Evolutionary conservation across 2,113 vertebrate species (phyloP).

Genomic region (Callorhinus ursinus): DNA sequence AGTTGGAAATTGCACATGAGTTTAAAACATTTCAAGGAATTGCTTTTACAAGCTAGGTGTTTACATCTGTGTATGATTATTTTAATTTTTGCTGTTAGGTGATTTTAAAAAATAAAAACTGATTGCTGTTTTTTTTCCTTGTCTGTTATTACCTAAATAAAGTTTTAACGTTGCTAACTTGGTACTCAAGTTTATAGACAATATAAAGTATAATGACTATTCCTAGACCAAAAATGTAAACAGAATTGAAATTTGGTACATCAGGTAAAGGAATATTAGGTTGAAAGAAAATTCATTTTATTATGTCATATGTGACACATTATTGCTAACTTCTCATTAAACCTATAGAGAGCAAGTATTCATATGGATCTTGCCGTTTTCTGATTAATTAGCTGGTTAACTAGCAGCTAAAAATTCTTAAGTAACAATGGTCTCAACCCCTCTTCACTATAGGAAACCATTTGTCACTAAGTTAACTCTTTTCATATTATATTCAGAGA

Average conservation of each 20-base stretch:
- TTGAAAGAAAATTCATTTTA: not conserved
- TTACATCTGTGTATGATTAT: slow-evolving; percentile 13
- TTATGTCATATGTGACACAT: not conserved
- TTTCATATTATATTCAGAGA: not conserved
- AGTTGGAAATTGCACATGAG: slow-evolving; percentile 42
- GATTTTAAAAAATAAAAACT: not conserved
- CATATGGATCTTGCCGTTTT: not conserved
- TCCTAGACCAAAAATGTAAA: not conserved
- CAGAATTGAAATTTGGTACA: not conserved
- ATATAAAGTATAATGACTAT: not conserved
- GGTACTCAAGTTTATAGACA: not conserved
- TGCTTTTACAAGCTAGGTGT: not conserved
- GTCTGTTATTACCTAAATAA: not conserved
- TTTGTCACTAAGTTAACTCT: not conserved
- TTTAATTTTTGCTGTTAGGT: slow-evolving; percentile 19
- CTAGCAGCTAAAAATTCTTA: not conserved
- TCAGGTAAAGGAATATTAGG: not conserved
- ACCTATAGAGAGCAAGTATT: not conserved
- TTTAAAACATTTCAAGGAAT: slow-evolving; percentile 55
- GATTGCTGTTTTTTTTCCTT: not conserved
- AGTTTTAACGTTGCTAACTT: not conserved
- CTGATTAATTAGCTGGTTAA: not conserved
- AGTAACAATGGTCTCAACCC: not conserved
- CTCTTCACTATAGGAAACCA: not conserved
- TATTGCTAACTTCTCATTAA: not conserved